These are phyloP conservation scores for Actinostola sp. DNA, from an alignment of 92 coral and sea anemone species.

Conservation along the genomic window DNA sequence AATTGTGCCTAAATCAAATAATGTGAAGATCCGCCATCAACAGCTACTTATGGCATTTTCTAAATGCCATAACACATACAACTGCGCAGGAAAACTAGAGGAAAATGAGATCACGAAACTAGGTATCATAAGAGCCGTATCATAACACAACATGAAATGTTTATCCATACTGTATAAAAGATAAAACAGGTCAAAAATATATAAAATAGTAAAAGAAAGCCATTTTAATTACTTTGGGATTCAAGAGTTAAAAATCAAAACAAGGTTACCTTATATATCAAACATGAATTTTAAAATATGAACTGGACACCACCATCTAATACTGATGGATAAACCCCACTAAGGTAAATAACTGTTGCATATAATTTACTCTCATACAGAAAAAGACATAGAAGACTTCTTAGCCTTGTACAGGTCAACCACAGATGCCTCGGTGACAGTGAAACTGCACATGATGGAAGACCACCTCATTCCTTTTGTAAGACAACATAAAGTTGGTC, in stretches of 20 bases:
- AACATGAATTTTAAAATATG: too few species aligned
- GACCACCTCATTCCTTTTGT: conserved; percentile 25
- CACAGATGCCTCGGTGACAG: conserved; percentile 22
- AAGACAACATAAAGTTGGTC: conserved; percentile 19
- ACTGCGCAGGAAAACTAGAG: conserved; percentile 21
- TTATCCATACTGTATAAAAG: too few species aligned
- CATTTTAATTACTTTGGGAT: too few species aligned
- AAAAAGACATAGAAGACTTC: conserved; percentile 27
- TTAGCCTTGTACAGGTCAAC: conserved; percentile 27
- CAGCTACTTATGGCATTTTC: conserved; percentile 30
- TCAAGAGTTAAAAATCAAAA: neutral
- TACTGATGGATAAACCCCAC: too few species aligned
- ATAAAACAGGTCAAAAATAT: too few species aligned
- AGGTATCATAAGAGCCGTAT: conserved; percentile 3
- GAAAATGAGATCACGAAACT: conserved; percentile 22
- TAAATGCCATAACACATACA: conserved; percentile 22
- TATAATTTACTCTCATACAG: neutral
- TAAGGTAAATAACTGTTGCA: neutral
- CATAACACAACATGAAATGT: too few species aligned
- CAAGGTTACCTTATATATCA: too few species aligned
- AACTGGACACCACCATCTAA: too few species aligned
- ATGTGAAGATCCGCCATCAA: conserved; percentile 3
- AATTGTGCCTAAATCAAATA: neutral
- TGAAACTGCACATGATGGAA: conserved; percentile 38
- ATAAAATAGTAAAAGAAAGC: too few species aligned